A percentile compares a stretch with the other conserved stretches of the same genome.
Conservation (phyloP, 2,888 invertebrate species). For the Drosophila incognita region DNA sequence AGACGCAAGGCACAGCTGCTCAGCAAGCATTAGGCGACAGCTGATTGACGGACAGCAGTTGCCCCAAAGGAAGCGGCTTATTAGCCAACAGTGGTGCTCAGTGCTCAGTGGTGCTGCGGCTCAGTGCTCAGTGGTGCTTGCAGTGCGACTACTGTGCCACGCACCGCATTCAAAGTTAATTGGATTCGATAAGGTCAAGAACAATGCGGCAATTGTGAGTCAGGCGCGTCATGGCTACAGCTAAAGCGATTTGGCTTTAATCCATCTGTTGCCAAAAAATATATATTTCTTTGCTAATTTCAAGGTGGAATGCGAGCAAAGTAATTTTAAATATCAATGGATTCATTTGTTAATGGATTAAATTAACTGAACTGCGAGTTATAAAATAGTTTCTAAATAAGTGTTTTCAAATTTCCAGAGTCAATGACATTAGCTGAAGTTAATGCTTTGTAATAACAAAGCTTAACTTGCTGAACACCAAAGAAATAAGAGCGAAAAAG, state of each 20-base stretch:
- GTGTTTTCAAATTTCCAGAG: not conserved
- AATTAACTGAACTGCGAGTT: not conserved
- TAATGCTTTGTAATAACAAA: not conserved
- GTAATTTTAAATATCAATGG: conserved; percentile 22
- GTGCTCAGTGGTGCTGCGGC: conserved; percentile 24
- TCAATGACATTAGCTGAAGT: conserved; percentile 9
- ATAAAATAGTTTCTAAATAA: not conserved
- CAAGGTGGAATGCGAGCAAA: conserved; percentile 35
- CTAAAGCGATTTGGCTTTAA: conserved; percentile 32
- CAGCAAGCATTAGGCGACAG: conserved; percentile 73
- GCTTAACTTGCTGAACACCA: not conserved
- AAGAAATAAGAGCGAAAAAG: not conserved
- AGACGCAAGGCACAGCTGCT: conserved; percentile 53
- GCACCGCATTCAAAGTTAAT: conserved; percentile 69
- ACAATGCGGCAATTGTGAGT: conserved; percentile 60
- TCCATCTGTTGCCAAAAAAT: conserved; percentile 36
- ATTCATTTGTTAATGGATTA: conserved; percentile 15
- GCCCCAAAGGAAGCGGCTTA: conserved; percentile 75
- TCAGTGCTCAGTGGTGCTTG: conserved; percentile 35
- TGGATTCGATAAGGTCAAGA: conserved; percentile 78
- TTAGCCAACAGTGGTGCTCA: conserved; percentile 47
- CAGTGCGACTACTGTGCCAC: conserved; percentile 70
- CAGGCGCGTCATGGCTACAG: conserved; percentile 50
- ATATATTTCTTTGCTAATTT: conserved; percentile 24
- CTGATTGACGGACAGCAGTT: conserved; percentile 70